phyloP scores from a whole-genome alignment of 2,888 invertebrate species.

The Caradrina kadenii region DNA sequence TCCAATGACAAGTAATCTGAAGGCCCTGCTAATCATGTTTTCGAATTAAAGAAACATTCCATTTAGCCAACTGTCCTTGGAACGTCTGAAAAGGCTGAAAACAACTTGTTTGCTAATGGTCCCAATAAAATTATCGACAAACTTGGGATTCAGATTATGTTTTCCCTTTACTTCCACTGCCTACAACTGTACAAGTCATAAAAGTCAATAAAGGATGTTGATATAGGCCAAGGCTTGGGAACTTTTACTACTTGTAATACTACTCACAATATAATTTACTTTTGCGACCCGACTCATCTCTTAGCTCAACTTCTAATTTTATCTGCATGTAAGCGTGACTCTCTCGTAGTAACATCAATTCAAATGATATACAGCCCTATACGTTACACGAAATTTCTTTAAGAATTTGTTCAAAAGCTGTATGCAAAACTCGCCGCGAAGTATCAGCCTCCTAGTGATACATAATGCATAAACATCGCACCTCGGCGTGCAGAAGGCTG shows the following conservation, averaged over 20 bases:
- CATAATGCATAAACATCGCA: constrained; percentile 80
- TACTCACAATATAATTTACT: constrained; percentile 49
- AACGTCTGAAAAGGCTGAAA: constrained; percentile 12
- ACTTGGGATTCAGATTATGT: constrained; percentile 45
- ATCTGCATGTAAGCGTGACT: constrained; percentile 51
- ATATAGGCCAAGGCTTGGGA: constrained; percentile 49
- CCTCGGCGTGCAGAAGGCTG: constrained; percentile 70
- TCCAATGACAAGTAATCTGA: constrained; percentile 65
- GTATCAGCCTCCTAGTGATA: constrained; percentile 69
- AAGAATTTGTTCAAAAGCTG: constrained; percentile 65
- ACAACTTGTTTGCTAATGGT: constrained; percentile 35
- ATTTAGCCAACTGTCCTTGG: constrained; percentile 17
- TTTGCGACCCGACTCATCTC: constrained; percentile 47
- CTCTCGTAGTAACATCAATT: constrained; percentile 45
- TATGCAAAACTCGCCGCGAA: constrained; percentile 68
- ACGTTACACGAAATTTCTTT: constrained; percentile 51
- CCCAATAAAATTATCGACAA: constrained; percentile 43
- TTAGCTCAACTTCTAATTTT: constrained; percentile 50
- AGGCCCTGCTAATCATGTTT: constrained; percentile 51
- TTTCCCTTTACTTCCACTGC: constrained; percentile 37
- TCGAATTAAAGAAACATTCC: constrained; percentile 42
- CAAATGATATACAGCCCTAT: constrained; percentile 51
- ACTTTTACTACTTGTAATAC: constrained; percentile 50
- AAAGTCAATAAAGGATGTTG: constrained; percentile 55
- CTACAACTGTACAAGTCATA: constrained; percentile 51